phyloP scores from a whole-genome alignment of 2,888 invertebrate genomes.

The Endotricha flammealis region DNA sequence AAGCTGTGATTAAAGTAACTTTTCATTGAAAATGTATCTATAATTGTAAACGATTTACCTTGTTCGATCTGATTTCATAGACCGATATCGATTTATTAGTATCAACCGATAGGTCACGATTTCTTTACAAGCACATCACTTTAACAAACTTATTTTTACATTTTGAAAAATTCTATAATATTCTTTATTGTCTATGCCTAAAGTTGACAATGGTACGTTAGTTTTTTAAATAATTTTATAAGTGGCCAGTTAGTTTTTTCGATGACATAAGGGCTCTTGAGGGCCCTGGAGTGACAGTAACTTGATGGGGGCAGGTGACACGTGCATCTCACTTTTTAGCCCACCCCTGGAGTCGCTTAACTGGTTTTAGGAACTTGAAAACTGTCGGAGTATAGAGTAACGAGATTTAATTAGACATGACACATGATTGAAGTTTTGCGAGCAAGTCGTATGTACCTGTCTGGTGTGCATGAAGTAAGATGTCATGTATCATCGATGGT shows the following conservation, averaged over 20 bases:
- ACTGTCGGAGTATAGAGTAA: slow-evolving; percentile 28
- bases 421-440: slow-evolving; percentile 11
- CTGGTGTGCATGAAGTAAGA: no score
- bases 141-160: neutral
- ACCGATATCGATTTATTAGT: slow-evolving; percentile 12
- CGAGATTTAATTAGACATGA: slow-evolving; percentile 26
- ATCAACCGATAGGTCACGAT: slow-evolving; percentile 14
- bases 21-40: no score
- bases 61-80: slow-evolving; percentile 3
- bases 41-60: slow-evolving; percentile 2
- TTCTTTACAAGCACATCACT: slow-evolving; percentile 2
- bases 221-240: slow-evolving; percentile 1
- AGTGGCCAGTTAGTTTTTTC: slow-evolving; percentile 32
- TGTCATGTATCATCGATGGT: no score
- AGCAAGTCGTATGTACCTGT: no score
- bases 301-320: slow-evolving; percentile 59
- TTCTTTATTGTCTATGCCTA: neutral
- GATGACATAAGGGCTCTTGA: slow-evolving; percentile 31
- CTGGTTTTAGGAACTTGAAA: slow-evolving; percentile 47
- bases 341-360: slow-evolving; percentile 46
- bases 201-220: slow-evolving; percentile 14
- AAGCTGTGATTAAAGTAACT: no score
- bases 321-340: slow-evolving; percentile 54
- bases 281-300: slow-evolving; percentile 43
- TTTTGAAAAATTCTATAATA: neutral